Percentiles rank a stretch among this genome's conserved stretches.
Evolutionary conservation across 64 coral and sea anemone genomes (phyloP).

Genomic region (Dendronephthya gigantea): DNA sequence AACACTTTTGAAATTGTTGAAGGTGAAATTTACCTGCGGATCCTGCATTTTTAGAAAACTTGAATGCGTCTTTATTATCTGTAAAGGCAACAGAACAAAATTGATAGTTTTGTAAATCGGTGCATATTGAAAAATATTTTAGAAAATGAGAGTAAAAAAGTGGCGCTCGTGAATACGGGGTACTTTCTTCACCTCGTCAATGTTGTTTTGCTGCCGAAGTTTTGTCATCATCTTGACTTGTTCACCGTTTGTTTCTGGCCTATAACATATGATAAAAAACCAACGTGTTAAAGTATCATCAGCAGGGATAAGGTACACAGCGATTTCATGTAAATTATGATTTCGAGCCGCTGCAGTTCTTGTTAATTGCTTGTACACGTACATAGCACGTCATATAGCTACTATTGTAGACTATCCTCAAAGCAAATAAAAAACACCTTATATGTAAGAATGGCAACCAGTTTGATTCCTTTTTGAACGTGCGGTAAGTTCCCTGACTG

Average conservation of each 20-base stretch:
- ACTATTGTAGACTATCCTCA: too few species aligned
- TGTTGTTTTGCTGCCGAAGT: slow-evolving; percentile 70
- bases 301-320: too few species aligned
- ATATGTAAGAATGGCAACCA: slow-evolving; percentile 73
- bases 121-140: too few species aligned
- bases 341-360: too few species aligned
- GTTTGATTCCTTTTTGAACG: slow-evolving; percentile 89
- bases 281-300: too few species aligned
- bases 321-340: too few species aligned
- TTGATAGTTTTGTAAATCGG: too few species aligned
- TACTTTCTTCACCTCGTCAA: slow-evolving; percentile 70
- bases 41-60: slow-evolving; percentile 85
- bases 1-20: not conserved
- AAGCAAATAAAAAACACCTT: slow-evolving; percentile 51
- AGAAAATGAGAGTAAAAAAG: too few species aligned
- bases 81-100: not conserved
- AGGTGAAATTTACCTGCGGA: slow-evolving; percentile 36
- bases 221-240: slow-evolving; percentile 91
- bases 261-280: not conserved
- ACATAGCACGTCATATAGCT: too few species aligned
- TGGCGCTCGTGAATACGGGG: too few species aligned
- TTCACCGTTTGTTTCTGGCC: slow-evolving; percentile 53
- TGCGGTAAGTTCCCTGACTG: slow-evolving; percentile 60
- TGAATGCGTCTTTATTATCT: slow-evolving; percentile 72
- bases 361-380: not conserved